phyloP scores from a whole-genome alignment of 2,888 invertebrate species.

The Antitype chi region DNA sequence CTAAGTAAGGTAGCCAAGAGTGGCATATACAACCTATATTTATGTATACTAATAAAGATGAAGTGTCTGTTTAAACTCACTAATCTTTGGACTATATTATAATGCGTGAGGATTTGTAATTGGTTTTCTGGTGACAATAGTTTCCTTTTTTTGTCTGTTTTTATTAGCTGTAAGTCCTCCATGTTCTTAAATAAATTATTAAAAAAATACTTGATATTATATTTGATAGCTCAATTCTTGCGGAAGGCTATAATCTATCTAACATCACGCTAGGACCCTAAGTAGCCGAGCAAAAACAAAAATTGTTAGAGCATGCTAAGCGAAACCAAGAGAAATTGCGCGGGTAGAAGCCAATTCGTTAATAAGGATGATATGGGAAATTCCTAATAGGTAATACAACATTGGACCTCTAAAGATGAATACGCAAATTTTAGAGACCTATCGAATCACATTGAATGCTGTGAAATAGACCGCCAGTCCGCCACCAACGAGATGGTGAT shows the following conservation, averaged over 20 bases:
- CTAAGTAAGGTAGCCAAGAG: background rate
- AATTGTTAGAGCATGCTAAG: background rate
- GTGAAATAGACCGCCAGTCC: background rate
- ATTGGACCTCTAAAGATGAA: background rate
- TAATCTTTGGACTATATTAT: too few species aligned
- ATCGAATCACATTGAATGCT: background rate
- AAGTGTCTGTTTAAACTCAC: too few species aligned
- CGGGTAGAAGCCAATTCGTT: too few species aligned
- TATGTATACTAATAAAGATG: too few species aligned
- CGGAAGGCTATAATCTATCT: background rate
- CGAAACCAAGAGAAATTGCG: too few species aligned
- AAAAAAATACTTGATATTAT: background rate
- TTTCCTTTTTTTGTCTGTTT: too few species aligned
- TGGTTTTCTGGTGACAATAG: too few species aligned
- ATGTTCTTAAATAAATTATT: too few species aligned
- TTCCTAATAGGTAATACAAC: too few species aligned
- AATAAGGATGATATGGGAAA: too few species aligned
- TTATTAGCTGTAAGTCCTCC: too few species aligned
- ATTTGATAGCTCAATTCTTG: background rate
- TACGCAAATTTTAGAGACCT: background rate
- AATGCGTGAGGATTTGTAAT: too few species aligned
- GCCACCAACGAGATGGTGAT: background rate
- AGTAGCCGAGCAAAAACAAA: background rate
- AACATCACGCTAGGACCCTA: background rate
- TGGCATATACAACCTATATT: background rate